A percentile compares a stretch with the other conserved stretches of the same genome.
These are phyloP conservation scores for Pseudochromis fuscus DNA, from an alignment of 2,797 vertebrate species.

Conservation along the genomic window DNA sequence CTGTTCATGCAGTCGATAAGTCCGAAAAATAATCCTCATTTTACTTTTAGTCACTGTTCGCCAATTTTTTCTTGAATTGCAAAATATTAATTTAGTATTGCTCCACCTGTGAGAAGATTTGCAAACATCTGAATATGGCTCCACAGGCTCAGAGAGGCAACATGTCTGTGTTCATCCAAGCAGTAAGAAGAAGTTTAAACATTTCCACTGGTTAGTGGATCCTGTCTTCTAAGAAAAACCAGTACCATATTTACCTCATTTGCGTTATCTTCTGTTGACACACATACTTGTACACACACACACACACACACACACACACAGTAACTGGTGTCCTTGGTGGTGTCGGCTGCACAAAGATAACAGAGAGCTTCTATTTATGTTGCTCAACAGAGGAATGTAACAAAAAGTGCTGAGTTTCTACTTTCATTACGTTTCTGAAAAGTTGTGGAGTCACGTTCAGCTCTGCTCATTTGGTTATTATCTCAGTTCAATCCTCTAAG, in stretches of 20 bases:
- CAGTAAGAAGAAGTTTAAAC: background rate
- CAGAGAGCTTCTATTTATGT: constrained; percentile 7
- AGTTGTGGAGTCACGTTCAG: background rate
- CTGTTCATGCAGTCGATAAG: no score
- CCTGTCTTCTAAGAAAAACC: background rate
- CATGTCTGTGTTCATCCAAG: background rate
- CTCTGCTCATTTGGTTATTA: no score
- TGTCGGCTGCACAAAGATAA: constrained; percentile 29
- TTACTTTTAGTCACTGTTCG: no score
- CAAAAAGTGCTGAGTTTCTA: background rate
- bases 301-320: background rate
- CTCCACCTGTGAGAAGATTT: background rate
- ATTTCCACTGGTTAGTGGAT: background rate
- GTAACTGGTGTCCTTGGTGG: constrained; percentile 29
- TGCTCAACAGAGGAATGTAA: background rate
- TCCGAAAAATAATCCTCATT: no score
- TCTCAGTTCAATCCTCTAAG: no score
- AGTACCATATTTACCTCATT: constrained; percentile 26
- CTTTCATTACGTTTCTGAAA: background rate
- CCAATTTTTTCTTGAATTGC: no score
- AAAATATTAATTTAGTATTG: no score
- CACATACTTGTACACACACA: constrained; percentile 1
- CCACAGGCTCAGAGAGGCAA: background rate
- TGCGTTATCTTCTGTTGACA: constrained; percentile 38
- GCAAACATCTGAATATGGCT: background rate